Conservation (phyloP, 2,113 vertebrate species). For the Ammospiza caudacuta region DNA sequence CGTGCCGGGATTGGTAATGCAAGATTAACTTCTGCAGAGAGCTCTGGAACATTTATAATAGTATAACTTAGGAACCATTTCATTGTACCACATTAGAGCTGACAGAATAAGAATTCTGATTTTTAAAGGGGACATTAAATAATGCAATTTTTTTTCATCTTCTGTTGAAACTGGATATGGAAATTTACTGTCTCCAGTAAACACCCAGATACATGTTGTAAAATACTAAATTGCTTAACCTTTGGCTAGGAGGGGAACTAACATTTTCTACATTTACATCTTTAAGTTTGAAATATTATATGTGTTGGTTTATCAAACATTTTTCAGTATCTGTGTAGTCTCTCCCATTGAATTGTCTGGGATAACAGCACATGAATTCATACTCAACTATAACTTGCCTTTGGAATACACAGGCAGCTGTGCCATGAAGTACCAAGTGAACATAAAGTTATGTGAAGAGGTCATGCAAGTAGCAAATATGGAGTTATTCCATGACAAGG, state of each 20-base stretch:
- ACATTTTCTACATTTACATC: not conserved
- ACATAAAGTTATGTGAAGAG: not conserved
- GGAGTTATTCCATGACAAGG: not conserved
- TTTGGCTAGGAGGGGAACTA: not conserved
- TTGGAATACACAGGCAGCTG: not conserved
- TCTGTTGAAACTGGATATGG: not conserved
- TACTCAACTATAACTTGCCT: not conserved
- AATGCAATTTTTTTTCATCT: not conserved
- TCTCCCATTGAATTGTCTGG: not conserved
- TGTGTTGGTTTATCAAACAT: not conserved
- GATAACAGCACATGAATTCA: not conserved
- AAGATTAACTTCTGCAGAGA: not conserved
- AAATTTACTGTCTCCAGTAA: not conserved
- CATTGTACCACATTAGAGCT: not conserved
- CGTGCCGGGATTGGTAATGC: not conserved
- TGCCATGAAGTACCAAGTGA: not conserved
- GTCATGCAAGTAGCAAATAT: not conserved
- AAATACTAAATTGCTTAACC: not conserved
- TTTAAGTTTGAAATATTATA: not conserved
- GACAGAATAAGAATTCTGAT: not conserved
- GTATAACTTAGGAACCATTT: not conserved
- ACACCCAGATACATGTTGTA: not conserved
- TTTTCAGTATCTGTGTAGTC: not conserved
- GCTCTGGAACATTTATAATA: not conserved
- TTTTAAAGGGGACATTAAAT: not conserved